Conservation (phyloP, 2,113 vertebrate genomes). For the Mystacornis crossleyi region DNA sequence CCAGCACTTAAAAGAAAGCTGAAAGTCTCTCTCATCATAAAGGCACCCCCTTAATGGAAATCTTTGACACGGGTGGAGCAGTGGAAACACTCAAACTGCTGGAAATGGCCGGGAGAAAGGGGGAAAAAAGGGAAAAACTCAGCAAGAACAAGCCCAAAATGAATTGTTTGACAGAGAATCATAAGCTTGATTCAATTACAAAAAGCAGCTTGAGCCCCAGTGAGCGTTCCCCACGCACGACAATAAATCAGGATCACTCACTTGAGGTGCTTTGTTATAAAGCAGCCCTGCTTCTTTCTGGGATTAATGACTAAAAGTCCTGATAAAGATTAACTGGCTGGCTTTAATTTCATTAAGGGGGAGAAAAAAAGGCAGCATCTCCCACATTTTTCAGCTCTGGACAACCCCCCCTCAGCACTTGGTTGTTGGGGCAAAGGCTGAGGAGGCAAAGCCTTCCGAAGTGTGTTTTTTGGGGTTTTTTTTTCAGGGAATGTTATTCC, state of each 20-base stretch:
- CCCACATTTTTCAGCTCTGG: neutral
- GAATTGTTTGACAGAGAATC: neutral
- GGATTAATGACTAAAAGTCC: conserved; percentile 65
- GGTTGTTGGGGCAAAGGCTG: neutral
- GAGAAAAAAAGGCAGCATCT: neutral
- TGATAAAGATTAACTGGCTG: conserved; percentile 60
- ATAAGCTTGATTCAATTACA: conserved; percentile 33
- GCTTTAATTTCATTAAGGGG: conserved; percentile 51
- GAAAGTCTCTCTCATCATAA: neutral
- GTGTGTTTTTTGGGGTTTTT: too few species aligned
- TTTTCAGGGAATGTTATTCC: neutral
- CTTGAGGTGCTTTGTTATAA: conserved; percentile 43
- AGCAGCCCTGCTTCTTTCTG: conserved; percentile 28
- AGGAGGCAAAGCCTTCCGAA: neutral
- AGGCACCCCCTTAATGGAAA: conserved; percentile 23
- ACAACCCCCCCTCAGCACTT: neutral
- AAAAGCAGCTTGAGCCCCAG: conserved; percentile 36
- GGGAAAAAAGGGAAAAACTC: neutral
- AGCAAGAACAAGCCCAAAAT: neutral
- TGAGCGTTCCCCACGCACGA: neutral
- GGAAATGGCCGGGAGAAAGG: neutral
- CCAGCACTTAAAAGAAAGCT: neutral
- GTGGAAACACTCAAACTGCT: conserved; percentile 6
- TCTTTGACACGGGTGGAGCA: neutral
- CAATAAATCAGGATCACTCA: conserved; percentile 60